phyloP scores from a whole-genome alignment of 2,797 vertebrate species.

The Microctenopoma steveboyesi region DNA sequence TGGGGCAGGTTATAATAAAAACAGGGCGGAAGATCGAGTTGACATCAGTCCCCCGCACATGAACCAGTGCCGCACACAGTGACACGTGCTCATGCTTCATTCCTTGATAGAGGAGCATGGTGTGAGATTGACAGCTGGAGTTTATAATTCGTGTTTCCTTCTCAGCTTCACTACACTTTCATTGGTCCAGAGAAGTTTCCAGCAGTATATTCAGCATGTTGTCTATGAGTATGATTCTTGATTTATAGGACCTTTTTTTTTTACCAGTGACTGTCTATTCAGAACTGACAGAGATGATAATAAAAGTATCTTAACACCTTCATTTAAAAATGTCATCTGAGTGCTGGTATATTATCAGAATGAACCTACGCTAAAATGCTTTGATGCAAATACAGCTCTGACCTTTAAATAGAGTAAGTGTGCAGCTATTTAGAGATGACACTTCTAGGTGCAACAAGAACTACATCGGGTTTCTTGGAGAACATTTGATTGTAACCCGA shows the following conservation, averaged over 20 bases:
- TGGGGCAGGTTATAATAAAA: slow-evolving; percentile 35
- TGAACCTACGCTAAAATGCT: not conserved
- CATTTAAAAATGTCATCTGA: not conserved
- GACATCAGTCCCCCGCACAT: not conserved
- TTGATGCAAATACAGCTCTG: slow-evolving; percentile 13
- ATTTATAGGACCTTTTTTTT: not conserved
- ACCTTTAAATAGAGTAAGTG: not conserved
- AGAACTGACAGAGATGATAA: not conserved
- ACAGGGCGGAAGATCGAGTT: slow-evolving; percentile 27
- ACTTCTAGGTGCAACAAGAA: not conserved
- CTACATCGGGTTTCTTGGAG: slow-evolving; percentile 15
- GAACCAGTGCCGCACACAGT: not conserved
- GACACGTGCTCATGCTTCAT: not conserved
- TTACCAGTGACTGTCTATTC: not conserved
- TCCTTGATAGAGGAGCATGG: not conserved
- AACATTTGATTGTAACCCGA: slow-evolving; percentile 8
- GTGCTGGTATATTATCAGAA: not conserved
- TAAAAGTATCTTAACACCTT: not conserved
- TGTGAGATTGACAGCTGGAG: slow-evolving; percentile 16
- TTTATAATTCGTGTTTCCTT: not conserved
- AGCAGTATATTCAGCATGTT: slow-evolving; percentile 5
- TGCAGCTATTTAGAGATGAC: not conserved
- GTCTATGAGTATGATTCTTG: not conserved
- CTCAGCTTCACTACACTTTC: not conserved
- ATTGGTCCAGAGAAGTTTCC: not conserved